These are phyloP conservation scores for Sylvilagus bachmani DNA, from an alignment of 2,113 vertebrate species.

Conservation along the genomic window DNA sequence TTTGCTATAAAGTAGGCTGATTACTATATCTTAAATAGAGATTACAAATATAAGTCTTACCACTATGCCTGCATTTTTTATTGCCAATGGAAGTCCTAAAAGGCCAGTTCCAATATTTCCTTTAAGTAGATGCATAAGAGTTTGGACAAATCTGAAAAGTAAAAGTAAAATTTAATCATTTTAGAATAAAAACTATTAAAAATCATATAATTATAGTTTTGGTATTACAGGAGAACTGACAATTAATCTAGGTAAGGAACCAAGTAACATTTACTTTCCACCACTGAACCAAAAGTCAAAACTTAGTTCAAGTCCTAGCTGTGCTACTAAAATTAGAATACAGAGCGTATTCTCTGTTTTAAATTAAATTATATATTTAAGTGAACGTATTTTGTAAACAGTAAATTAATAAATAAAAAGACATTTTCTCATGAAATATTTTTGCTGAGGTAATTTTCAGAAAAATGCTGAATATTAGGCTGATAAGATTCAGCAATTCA, in stretches of 20 bases:
- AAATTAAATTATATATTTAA: constrained; percentile 38
- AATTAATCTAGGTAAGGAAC: background rate
- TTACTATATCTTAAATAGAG: background rate
- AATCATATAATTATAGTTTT: background rate
- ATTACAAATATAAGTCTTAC: constrained; percentile 86
- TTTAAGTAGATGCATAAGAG: constrained; percentile 93
- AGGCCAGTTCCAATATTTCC: constrained; percentile 95
- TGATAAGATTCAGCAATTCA: background rate
- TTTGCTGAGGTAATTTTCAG: constrained; percentile 3
- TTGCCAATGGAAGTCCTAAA: constrained; percentile 93
- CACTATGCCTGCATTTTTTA: constrained; percentile 93
- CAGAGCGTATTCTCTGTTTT: background rate
- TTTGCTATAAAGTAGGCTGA: constrained; percentile 30
- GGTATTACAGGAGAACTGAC: background rate
- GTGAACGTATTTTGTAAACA: constrained; percentile 14
- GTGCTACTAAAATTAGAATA: background rate
- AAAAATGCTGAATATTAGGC: background rate
- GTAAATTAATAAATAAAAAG: background rate
- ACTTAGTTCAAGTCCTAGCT: background rate
- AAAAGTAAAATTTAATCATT: constrained; percentile 57
- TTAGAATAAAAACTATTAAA: background rate
- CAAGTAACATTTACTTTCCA: background rate
- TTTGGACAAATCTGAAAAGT: constrained; percentile 91
- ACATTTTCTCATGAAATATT: background rate
- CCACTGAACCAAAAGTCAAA: background rate